Evolutionary conservation across 2,797 vertebrate species (phyloP).

Genomic region (Acanthurus leucopareius): DNA sequence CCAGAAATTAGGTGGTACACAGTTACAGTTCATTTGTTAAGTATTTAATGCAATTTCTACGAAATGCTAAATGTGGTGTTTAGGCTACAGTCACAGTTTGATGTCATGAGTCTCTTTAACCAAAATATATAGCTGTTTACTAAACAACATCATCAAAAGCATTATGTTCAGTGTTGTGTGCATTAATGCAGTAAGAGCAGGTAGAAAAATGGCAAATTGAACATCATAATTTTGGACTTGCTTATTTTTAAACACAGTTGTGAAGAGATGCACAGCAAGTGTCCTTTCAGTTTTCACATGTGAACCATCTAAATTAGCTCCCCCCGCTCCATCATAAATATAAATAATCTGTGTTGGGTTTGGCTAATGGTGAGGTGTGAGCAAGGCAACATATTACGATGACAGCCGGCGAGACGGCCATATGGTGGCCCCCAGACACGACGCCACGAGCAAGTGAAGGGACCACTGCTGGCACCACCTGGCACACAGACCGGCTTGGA

Average conservation of each 20-base stretch:
- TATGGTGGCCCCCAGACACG: constrained; percentile 58
- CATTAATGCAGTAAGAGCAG: not conserved
- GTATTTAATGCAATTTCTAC: too few species aligned
- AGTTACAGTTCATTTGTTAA: too few species aligned
- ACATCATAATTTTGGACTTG: not conserved
- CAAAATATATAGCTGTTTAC: constrained; percentile 39
- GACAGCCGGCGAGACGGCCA: constrained; percentile 69
- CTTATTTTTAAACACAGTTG: too few species aligned
- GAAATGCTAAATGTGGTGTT: too few species aligned
- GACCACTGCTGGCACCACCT: constrained; percentile 70
- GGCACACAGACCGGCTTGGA: constrained; percentile 53
- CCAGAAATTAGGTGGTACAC: too few species aligned
- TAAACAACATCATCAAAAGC: not conserved
- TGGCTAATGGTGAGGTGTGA: constrained; percentile 29
- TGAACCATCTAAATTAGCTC: constrained; percentile 1
- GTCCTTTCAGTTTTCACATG: not conserved
- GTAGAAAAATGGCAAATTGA: not conserved
- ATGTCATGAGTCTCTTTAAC: constrained; percentile 59
- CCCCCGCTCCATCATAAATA: constrained; percentile 5
- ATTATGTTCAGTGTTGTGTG: not conserved
- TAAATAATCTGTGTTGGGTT: constrained; percentile 1
- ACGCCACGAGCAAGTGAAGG: constrained; percentile 13
- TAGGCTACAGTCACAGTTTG: constrained; percentile 1
- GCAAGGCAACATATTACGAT: constrained; percentile 25
- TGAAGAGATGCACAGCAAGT: not conserved